Evolutionary conservation across 2,113 vertebrate genomes (phyloP).

Genomic region (Seriola quinqueradiata): DNA sequence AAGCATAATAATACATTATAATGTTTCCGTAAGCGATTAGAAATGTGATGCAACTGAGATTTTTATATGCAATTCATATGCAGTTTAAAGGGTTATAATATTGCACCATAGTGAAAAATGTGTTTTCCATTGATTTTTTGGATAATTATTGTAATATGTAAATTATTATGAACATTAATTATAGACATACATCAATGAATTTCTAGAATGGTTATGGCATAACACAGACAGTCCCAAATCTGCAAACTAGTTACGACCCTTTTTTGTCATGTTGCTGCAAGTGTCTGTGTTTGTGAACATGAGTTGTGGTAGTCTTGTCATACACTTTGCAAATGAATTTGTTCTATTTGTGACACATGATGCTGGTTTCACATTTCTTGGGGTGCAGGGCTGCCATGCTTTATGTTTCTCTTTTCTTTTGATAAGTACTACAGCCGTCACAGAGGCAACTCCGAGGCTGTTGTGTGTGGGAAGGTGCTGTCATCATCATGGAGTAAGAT

Average conservation of each 20-base stretch:
- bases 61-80: no score
- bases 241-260: no score
- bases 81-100: no score
- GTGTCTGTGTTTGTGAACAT: background rate
- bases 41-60: no score
- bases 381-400: conserved; percentile 1
- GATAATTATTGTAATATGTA: background rate
- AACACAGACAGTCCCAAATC: no score
- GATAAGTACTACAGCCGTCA: background rate
- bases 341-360: background rate
- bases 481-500: background rate
- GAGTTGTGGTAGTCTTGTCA: background rate
- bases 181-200: no score
- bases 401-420: background rate
- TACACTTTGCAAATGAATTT: conserved; percentile 3
- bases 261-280: background rate
- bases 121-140: background rate
- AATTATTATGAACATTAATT: no score
- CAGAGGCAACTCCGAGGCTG: background rate
- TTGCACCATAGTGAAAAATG: no score
- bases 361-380: conserved; percentile 4
- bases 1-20: no score
- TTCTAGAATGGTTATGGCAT: background rate
- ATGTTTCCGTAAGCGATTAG: no score
- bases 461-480: conserved; percentile 37